Evolutionary conservation across 2,888 invertebrate genomes (phyloP).

Genomic region (Cheilosia grossa): DNA sequence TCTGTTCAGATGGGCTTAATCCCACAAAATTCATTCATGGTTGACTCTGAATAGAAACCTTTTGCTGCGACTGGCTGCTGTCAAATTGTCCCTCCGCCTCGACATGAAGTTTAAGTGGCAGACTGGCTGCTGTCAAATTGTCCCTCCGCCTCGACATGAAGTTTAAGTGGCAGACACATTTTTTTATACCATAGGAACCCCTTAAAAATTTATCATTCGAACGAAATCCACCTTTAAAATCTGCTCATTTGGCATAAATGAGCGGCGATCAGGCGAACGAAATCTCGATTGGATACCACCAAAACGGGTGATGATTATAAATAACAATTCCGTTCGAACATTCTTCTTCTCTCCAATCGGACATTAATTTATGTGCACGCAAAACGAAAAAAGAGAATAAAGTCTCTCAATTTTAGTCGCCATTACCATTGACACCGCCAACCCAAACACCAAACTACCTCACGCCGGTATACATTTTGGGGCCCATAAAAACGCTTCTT

Average conservation of each 20-base stretch:
- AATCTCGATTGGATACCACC: slow-evolving; percentile 22
- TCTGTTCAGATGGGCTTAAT: too few species aligned
- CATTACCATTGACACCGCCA: slow-evolving; percentile 60
- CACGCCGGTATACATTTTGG: slow-evolving; percentile 3
- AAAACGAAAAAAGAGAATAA: neutral
- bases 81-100: too few species aligned
- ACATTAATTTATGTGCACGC: slow-evolving; percentile 48
- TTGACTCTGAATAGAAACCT: too few species aligned
- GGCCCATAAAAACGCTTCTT: slow-evolving; percentile 37
- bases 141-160: too few species aligned
- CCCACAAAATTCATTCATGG: too few species aligned
- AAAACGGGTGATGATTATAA: slow-evolving; percentile 47
- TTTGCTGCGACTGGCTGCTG: too few species aligned
- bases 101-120: too few species aligned
- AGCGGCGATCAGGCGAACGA: neutral
- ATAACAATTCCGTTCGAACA: slow-evolving; percentile 48
- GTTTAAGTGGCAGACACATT: too few species aligned
- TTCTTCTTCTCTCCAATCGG: slow-evolving; percentile 42
- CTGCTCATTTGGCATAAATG: slow-evolving; percentile 1
- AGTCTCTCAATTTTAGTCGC: slow-evolving; percentile 21
- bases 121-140: too few species aligned
- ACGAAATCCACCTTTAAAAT: neutral
- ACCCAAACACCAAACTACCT: slow-evolving; percentile 31
- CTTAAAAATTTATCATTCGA: neutral
- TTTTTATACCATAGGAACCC: too few species aligned